Evolutionary conservation across 2,797 vertebrate species (phyloP), one percentile per base, ranked within the genome.

Genomic region (Leptoclinus maculatus): DNA sequence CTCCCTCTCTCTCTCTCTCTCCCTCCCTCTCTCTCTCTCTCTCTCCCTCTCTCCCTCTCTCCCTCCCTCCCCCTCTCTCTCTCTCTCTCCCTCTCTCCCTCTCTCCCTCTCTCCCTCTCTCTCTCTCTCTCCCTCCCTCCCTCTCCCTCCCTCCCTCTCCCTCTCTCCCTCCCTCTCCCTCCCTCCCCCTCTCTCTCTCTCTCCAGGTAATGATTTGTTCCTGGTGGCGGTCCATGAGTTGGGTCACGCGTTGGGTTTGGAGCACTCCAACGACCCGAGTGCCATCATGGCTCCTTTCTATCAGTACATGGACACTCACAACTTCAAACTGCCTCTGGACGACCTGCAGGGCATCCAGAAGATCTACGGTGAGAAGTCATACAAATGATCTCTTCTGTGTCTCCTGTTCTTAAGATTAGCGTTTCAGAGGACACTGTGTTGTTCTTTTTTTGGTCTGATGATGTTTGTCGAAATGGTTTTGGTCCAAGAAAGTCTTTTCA

Each of bases 221-320:
- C 95, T 99, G 88, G 98, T 99, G 21, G 98, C 98, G 1, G 97
- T 99, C 11, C 98, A 99, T 0, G 98, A 99, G 91, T 74, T 99
- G 93, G 98, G 98, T 17, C 98, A 99, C 0, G 98, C 98, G 0
- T 79, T 99, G 90, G 98, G 98, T 2, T 87, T 99, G 89, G 98
- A 99, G 43, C 98, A 99, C 90, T 99, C 98, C 82, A 98, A 97
- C 1, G 97, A 99, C 58, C 98, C 98, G 66, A 97, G 96, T 1
- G 98, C 98, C 41, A 99, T 99, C 92, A 99, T 99, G 98, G 98
- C 98, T 7, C 98, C 98, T 38, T 99, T 99, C 93, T 99, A 99
- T 90, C 98, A 99, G 94, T 98, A 99, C 93, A 99, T 99, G 98
- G 98, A 99, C 90, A 99, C 98, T 0, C 96, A 97, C 93, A 97